phyloP scores from a whole-genome alignment of 2,113 vertebrate species.

The human region DNA sequence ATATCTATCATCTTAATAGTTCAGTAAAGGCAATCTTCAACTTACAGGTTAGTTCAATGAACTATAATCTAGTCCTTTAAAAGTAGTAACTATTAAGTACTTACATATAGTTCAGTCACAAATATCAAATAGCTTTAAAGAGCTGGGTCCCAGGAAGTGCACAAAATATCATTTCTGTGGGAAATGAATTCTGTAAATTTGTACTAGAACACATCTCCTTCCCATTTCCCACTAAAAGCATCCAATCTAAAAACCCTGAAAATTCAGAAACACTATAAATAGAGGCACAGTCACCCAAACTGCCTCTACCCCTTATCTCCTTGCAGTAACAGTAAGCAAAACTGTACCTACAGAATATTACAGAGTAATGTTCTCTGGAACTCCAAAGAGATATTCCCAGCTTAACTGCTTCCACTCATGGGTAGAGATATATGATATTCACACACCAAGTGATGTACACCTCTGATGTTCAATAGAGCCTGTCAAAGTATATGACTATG shows the following conservation, averaged over 20 bases:
- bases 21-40: constrained; percentile 36
- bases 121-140: background rate
- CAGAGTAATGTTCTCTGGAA: background rate
- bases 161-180: constrained; percentile 11
- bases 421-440: background rate
- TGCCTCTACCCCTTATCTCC: background rate
- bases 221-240: background rate
- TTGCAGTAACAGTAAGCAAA: background rate
- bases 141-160: background rate
- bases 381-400: background rate
- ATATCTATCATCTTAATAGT: background rate
- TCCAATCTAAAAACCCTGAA: background rate
- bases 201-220: background rate
- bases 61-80: background rate
- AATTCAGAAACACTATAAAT: constrained; percentile 33
- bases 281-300: background rate
- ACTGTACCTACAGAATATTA: background rate
- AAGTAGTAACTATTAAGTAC: constrained; percentile 2
- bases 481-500: background rate
- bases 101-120: background rate
- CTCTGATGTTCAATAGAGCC: background rate
- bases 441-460: background rate
- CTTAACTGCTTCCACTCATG: background rate
- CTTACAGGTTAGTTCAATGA: background rate
- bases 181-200: constrained; percentile 19